Percentiles rank a stretch among this genome's conserved stretches.
Conservation (phyloP, 2,113 vertebrate species). For the Mugil cephalus region DNA sequence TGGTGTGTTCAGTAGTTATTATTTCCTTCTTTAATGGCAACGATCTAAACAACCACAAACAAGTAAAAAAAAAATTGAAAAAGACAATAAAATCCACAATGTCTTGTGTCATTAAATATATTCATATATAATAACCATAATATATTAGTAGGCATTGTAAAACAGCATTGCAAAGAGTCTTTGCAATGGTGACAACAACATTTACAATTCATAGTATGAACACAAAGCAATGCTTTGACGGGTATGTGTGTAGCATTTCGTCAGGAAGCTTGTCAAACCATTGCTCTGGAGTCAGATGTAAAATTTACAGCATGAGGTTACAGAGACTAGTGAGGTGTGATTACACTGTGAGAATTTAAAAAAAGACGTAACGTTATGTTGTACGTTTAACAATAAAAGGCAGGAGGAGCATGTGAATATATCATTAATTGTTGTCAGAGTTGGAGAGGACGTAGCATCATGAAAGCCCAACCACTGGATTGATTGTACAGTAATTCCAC, state of each 20-base stretch:
- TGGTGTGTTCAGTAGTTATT: slow-evolving; percentile 93
- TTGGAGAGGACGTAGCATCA: slow-evolving; percentile 28
- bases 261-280: slow-evolving; percentile 62
- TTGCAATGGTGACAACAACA: slow-evolving; percentile 90
- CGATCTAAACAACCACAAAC: slow-evolving; percentile 87
- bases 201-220: slow-evolving; percentile 96
- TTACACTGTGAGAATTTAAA: slow-evolving; percentile 57
- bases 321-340: slow-evolving; percentile 47
- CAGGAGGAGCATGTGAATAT: slow-evolving; percentile 45
- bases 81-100: slow-evolving; percentile 91
- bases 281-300: slow-evolving; percentile 53
- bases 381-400: slow-evolving; percentile 44
- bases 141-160: slow-evolving; percentile 99
- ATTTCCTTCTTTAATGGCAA: slow-evolving; percentile 88
- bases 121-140: slow-evolving; percentile 99
- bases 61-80: slow-evolving; percentile 67
- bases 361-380: slow-evolving; percentile 31
- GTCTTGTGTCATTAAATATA: slow-evolving; percentile 99
- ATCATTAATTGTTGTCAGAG: slow-evolving; percentile 29
- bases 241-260: slow-evolving; percentile 49
- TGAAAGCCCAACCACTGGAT: slow-evolving; percentile 23
- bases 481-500: slow-evolving; percentile 14
- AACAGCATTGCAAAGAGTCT: slow-evolving; percentile 89
- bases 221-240: slow-evolving; percentile 84
- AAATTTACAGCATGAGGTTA: slow-evolving; percentile 77